A percentile compares a stretch with the other conserved stretches of the same genome.
phyloP scores from a whole-genome alignment of 2,113 vertebrate species.

The Sinocyclocheilus anophthalmus region DNA sequence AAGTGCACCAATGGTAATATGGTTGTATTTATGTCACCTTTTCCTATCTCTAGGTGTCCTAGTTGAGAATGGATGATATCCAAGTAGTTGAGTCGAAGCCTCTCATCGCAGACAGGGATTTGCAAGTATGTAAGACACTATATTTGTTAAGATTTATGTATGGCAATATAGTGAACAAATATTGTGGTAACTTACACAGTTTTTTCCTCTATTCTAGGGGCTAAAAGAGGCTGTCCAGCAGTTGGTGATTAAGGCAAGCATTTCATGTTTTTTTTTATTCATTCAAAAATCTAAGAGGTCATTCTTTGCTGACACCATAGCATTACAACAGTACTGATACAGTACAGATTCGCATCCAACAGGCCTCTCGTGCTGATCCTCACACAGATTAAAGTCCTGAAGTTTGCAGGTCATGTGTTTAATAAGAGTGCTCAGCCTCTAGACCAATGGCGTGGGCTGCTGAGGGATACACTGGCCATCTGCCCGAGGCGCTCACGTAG shows the following conservation, averaged over 20 bases:
- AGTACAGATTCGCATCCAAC: not conserved
- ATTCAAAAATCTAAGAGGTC: not conserved
- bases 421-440: slow-evolving; percentile 47
- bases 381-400: slow-evolving; percentile 48
- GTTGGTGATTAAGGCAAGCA: slow-evolving; percentile 73
- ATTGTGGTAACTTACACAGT: slow-evolving; percentile 27
- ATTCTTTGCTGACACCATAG: not conserved
- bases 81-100: slow-evolving; percentile 75
- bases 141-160: not conserved
- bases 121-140: slow-evolving; percentile 66
- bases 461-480: slow-evolving; percentile 68
- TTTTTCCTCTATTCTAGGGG: slow-evolving; percentile 68
- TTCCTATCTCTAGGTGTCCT: slow-evolving; percentile 29
- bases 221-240: slow-evolving; percentile 77
- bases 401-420: slow-evolving; percentile 61
- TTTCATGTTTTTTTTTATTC: not conserved
- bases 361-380: slow-evolving; percentile 51
- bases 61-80: slow-evolving; percentile 75
- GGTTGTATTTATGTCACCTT: not conserved
- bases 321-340: not conserved
- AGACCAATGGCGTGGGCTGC: slow-evolving; percentile 61
- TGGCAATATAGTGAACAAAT: slow-evolving; percentile 4
- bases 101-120: slow-evolving; percentile 75
- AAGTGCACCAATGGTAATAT: not conserved
- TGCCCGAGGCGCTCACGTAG: slow-evolving; percentile 68